Percentiles rank a stretch among this genome's conserved stretches.
phyloP scores from a whole-genome alignment of 2,888 invertebrate species.

The Dexiosoma caninum region DNA sequence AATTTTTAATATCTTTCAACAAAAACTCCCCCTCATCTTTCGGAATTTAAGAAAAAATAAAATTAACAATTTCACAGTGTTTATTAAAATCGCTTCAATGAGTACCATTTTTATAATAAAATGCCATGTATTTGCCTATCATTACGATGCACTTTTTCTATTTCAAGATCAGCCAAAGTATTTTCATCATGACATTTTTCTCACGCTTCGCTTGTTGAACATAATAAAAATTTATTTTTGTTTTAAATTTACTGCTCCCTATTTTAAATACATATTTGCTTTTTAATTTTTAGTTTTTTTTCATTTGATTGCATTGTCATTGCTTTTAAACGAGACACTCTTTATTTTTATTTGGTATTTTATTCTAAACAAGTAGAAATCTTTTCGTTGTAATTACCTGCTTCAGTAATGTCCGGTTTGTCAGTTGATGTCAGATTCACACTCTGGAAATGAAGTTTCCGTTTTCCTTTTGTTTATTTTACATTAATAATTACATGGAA shows the following conservation, averaged over 20 bases:
- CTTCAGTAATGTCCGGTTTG: not conserved
- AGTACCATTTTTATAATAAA: not conserved
- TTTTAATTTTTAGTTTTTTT: not conserved
- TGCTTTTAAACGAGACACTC: not conserved
- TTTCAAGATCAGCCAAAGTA: not conserved
- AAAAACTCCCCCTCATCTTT: too few species aligned
- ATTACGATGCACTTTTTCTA: not conserved
- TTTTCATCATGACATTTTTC: not conserved
- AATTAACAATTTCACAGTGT: too few species aligned
- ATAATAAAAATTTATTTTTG: slow-evolving; percentile 4
- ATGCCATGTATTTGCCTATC: not conserved
- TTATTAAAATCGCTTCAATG: too few species aligned
- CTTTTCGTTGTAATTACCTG: slow-evolving; percentile 13
- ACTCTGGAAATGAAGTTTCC: not conserved
- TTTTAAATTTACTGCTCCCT: not conserved
- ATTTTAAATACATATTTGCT: not conserved
- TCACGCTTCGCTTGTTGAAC: slow-evolving; percentile 38
- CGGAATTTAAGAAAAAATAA: too few species aligned
- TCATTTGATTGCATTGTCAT: not conserved
- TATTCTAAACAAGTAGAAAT: not conserved
- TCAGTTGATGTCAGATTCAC: not conserved
- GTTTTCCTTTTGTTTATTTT: not conserved
- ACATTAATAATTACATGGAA: slow-evolving; percentile 36
- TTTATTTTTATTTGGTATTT: not conserved
- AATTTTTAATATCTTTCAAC: too few species aligned